Evolutionary conservation across 2,797 vertebrate species (phyloP).

Genomic region (Cirrhinus mrigala): DNA sequence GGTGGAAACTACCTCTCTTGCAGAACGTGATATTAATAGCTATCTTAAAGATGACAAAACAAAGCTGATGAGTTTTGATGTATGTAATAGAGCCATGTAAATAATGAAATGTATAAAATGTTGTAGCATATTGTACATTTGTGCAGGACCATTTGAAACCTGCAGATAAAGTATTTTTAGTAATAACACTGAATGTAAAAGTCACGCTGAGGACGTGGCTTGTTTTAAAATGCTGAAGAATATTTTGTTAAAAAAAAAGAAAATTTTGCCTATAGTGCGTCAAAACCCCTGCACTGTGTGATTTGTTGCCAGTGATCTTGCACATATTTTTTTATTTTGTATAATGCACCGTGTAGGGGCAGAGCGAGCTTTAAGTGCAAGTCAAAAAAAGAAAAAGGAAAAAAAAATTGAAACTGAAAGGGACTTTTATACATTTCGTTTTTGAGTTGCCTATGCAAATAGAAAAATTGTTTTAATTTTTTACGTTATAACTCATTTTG

Average conservation of each 20-base stretch:
- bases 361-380: constrained; percentile 75
- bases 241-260: constrained; percentile 83
- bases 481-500: constrained; percentile 32
- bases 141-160: constrained; percentile 84
- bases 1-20: constrained; percentile 66
- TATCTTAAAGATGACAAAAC: constrained; percentile 77
- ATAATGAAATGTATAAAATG: constrained; percentile 91
- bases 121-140: constrained; percentile 98
- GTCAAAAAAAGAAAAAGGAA: constrained; percentile 56
- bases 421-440: constrained; percentile 67
- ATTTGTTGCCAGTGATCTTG: constrained; percentile 79
- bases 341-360: constrained; percentile 79
- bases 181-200: constrained; percentile 97
- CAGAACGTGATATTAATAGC: constrained; percentile 75
- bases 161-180: constrained; percentile 95
- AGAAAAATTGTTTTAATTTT: constrained; percentile 39
- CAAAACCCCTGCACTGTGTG: constrained; percentile 83
- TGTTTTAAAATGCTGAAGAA: constrained; percentile 83
- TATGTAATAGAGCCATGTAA: constrained; percentile 91
- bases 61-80: constrained; percentile 70
- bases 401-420: constrained; percentile 59
- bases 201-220: constrained; percentile 83
- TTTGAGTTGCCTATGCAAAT: constrained; percentile 32
- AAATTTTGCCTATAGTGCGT: constrained; percentile 69
- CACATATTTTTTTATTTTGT: constrained; percentile 82